Evolutionary conservation across 2,797 vertebrate species (phyloP).

Genomic region (Emys orbicularis): DNA sequence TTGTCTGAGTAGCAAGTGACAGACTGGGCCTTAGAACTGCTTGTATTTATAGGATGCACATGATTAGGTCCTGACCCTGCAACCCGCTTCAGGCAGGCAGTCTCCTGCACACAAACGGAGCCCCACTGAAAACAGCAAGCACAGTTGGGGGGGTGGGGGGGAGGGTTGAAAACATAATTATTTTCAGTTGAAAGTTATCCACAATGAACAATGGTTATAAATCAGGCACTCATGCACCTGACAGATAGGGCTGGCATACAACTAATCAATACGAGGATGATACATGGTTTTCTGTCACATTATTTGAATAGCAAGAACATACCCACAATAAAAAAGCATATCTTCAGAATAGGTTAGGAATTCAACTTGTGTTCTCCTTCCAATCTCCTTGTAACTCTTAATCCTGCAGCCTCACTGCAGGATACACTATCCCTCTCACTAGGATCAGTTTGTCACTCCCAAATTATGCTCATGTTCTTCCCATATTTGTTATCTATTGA

Average conservation of each 20-base stretch:
- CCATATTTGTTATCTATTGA: neutral
- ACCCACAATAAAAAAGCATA: neutral
- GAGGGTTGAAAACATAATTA: neutral
- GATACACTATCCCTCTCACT: neutral
- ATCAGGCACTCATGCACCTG: neutral
- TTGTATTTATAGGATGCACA: neutral
- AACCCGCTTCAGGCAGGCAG: neutral
- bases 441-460: conserved; percentile 8
- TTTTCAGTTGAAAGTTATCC: neutral
- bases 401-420: neutral
- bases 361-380: neutral
- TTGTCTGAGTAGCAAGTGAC: neutral
- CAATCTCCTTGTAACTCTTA: neutral
- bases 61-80: neutral
- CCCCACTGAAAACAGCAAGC: neutral
- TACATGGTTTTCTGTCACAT: neutral
- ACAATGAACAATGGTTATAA: neutral
- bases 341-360: neutral
- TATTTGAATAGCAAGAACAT: neutral
- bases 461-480: conserved; percentile 12
- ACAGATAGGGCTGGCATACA: neutral
- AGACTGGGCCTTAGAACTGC: neutral
- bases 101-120: neutral
- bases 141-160: neutral
- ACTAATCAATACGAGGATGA: neutral